Percentiles rank a stretch among this genome's conserved stretches.
These are phyloP conservation scores for Temnothorax curvispinosus DNA, from an alignment of 1,140 invertebrate species.

Conservation along the genomic window DNA sequence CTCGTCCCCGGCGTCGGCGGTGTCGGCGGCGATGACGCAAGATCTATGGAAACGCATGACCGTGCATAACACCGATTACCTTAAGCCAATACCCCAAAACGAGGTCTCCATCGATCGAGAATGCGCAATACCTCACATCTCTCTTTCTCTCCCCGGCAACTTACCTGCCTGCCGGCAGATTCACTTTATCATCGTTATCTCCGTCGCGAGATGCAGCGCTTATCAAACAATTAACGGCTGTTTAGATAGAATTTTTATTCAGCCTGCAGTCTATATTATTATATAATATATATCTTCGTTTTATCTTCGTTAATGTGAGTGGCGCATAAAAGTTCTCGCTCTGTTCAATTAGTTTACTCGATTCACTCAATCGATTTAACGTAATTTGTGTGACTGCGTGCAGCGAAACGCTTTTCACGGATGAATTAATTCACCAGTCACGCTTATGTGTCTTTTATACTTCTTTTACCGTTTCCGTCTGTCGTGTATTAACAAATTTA, in stretches of 20 bases:
- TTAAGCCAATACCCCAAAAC: conserved; percentile 61
- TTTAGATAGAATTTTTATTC: not conserved
- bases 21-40: conserved; percentile 58
- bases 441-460: not conserved
- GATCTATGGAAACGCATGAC: conserved; percentile 66
- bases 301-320: not conserved
- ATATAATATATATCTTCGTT: not conserved
- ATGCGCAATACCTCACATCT: not conserved
- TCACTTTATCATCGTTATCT: not conserved
- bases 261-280: not conserved
- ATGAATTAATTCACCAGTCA: not conserved
- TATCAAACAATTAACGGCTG: not conserved
- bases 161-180: not conserved
- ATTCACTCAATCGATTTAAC: not conserved
- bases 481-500: not conserved
- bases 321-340: not conserved
- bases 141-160: not conserved
- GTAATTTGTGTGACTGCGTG: not conserved
- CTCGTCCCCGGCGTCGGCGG: conserved; percentile 31
- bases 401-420: not conserved
- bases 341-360: not conserved
- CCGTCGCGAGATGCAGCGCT: not conserved
- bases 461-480: not conserved
- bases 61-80: conserved; percentile 67
- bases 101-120: conserved; percentile 50